Conservation (phyloP, 1,140 invertebrate species). For the Drosophila mauritiana region DNA sequence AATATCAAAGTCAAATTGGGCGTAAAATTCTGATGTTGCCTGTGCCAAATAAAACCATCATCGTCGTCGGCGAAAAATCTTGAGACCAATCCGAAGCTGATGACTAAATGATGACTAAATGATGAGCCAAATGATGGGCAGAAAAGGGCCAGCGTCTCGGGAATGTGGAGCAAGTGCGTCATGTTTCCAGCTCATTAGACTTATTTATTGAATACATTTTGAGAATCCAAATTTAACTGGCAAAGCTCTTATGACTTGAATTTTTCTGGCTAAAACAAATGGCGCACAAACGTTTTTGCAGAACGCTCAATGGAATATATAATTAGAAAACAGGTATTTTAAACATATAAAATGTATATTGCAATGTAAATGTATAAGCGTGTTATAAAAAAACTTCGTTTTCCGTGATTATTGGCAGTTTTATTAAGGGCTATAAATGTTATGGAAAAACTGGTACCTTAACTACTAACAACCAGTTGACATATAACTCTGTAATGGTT, state of each 20-base stretch:
- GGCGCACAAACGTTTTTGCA: not conserved
- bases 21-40: conserved; percentile 51
- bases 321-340: no score
- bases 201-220: conserved; percentile 40
- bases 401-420: no score
- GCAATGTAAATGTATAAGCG: no score
- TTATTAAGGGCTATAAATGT: no score
- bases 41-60: conserved; percentile 71
- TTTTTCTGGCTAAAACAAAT: not conserved
- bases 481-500: no score
- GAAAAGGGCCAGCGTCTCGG: conserved; percentile 21
- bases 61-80: conserved; percentile 46
- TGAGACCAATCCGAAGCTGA: conserved; percentile 45
- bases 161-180: conserved; percentile 27
- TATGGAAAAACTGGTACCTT: no score
- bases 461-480: no score
- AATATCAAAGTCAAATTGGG: conserved; percentile 74
- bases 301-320: not conserved
- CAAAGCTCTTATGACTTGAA: not conserved
- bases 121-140: conserved; percentile 36
- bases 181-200: conserved; percentile 50
- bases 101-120: conserved; percentile 60
- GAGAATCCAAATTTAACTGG: conserved; percentile 9
- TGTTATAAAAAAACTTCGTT: no score
- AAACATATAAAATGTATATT: no score